Conservation (phyloP, 1,140 invertebrate species). For the Thrips palmi region DNA sequence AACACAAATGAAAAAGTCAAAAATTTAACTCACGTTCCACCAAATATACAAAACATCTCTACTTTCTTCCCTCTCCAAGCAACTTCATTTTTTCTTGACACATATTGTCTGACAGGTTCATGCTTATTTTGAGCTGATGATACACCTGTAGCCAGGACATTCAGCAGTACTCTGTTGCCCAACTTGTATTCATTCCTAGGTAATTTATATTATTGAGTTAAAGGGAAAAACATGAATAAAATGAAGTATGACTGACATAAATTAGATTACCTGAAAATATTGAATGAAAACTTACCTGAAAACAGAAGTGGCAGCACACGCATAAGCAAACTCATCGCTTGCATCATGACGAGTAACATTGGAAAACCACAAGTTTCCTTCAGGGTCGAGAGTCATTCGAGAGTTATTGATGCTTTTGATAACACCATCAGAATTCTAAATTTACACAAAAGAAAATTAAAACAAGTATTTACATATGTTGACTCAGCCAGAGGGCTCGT, state of each 20-base stretch:
- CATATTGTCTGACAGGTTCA: constrained; percentile 60
- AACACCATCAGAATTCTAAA: constrained; percentile 42
- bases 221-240: background rate
- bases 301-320: constrained; percentile 70
- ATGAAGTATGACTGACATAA: background rate
- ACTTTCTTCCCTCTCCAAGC: constrained; percentile 62
- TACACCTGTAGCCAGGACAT: constrained; percentile 56
- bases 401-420: constrained; percentile 83
- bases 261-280: background rate
- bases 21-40: constrained; percentile 60
- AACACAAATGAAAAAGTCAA: constrained; percentile 10
- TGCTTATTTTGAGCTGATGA: constrained; percentile 58
- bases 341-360: constrained; percentile 76
- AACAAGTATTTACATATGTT: background rate
- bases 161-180: constrained; percentile 61
- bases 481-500: background rate
- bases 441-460: constrained; percentile 2
- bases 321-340: constrained; percentile 65
- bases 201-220: too few species aligned
- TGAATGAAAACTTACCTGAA: constrained; percentile 28
- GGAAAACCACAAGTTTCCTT: constrained; percentile 86
- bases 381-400: constrained; percentile 81
- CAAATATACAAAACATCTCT: constrained; percentile 74
- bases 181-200: constrained; percentile 73
- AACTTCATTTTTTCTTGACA: constrained; percentile 66